These are phyloP conservation scores for Pelecanoides urinatrix DNA, from an alignment of 2,113 vertebrate genomes.

Conservation along the genomic window DNA sequence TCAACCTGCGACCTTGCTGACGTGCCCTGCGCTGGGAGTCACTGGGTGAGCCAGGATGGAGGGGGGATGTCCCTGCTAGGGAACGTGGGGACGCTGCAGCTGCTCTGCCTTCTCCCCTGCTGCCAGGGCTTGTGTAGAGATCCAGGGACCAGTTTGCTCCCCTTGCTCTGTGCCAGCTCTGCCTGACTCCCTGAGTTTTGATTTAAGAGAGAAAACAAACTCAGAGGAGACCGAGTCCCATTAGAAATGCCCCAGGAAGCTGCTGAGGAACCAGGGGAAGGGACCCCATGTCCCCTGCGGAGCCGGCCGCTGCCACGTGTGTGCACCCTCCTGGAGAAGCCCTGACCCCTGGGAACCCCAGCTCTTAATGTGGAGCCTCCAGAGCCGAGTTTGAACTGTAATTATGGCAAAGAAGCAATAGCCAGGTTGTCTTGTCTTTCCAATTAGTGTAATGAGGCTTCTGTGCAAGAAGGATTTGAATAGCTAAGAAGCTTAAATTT, in stretches of 20 bases:
- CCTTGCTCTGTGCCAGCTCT: neutral
- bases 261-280: neutral
- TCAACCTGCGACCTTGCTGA: rapidly evolving
- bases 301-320: neutral
- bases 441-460: slow-evolving; percentile 43
- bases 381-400: neutral
- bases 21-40: rapidly evolving
- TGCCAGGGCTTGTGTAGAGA: neutral
- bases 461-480: slow-evolving; percentile 27
- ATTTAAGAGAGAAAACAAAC: neutral
- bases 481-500: slow-evolving; percentile 42
- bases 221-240: rapidly evolving
- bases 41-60: neutral
- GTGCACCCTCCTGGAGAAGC: neutral
- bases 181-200: neutral
- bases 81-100: neutral
- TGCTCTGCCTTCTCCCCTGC: neutral
- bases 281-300: rapidly evolving
- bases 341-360: neutral
- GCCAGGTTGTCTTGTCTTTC: neutral
- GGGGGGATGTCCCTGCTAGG: neutral
- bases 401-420: neutral
- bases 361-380: neutral
- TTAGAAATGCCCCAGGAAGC: neutral
- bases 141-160: neutral